Base-by-base conservation (phyloP, 2,888 invertebrate genomes). In the Drosophila seclusa region DNA sequence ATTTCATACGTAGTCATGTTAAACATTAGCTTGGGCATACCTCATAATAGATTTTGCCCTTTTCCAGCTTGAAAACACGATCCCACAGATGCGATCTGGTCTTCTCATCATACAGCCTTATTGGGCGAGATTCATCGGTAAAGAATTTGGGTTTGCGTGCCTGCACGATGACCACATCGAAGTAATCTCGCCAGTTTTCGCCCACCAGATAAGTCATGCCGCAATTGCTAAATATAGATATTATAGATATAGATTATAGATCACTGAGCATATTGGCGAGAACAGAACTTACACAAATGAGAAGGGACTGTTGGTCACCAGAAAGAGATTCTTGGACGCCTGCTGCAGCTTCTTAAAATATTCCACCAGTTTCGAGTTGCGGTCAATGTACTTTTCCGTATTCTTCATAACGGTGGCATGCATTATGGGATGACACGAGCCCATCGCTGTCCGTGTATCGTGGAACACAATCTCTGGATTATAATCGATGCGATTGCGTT, bases 121-220 rank as follows among this genome's bases (percentile, higher is more conserved):
- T 97, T 0, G 99, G 99, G 29, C 98, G 95, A 76, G 97, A 97
- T 89, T 96, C 96, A 91, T 98, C 98, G 1, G 97, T 97, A 94
- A 99, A 99, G 94, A 99, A 99, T 89, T 96, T 96, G 0, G 99
- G 99, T 92, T 99, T 99, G 87, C 98, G 95, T 2, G 99, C 99
- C 91, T 97, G 97, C 2, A 98, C 98, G 68, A 99, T 97, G 48
- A 99, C 96, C 27, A 99, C 97, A 93, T 99, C 98, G 93, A 99
- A 99, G 90, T 95, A 96, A 1, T 97, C 95, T 65, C 96, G 95
- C 99, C 99, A 99, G 79, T 98, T 95, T 7, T 94, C 91, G 0
- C 99, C 99, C 2, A 98, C 96, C 82, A 99, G 94, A 93, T 96
- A 96, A 70, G 95, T 95, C 98, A 99, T 98, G 1, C 99, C 99